Conservation (phyloP, 2,888 invertebrate species). For the Leptothorax acervorum region DNA sequence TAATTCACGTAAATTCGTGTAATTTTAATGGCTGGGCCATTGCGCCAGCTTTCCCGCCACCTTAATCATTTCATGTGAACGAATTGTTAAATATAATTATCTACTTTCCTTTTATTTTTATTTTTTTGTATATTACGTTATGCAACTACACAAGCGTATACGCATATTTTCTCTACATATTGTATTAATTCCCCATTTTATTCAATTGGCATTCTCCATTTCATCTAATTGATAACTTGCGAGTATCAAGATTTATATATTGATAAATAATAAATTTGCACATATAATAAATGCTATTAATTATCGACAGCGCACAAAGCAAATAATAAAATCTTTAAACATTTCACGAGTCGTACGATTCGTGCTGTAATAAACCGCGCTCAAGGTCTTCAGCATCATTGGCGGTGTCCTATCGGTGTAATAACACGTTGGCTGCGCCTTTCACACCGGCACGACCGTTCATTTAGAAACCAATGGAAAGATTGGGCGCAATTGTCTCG, state of each 20-base stretch:
- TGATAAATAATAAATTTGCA: neutral
- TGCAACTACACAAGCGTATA: neutral
- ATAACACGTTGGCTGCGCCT: slow-evolving; percentile 56
- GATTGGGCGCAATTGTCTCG: slow-evolving; percentile 82
- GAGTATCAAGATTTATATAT: neutral
- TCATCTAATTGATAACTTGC: neutral
- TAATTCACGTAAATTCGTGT: slow-evolving; percentile 46
- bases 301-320: neutral
- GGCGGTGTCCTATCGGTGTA: slow-evolving; percentile 43
- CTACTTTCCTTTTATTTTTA: neutral
- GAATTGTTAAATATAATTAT: slow-evolving; percentile 38
- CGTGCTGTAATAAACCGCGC: slow-evolving; percentile 60
- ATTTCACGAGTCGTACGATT: neutral
- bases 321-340: neutral
- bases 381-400: slow-evolving; percentile 63
- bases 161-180: neutral
- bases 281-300: neutral
- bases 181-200: neutral
- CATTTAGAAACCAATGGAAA: slow-evolving; percentile 80
- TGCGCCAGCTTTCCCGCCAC: slow-evolving; percentile 33
- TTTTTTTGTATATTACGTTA: neutral
- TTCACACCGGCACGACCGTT: slow-evolving; percentile 70
- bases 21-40: slow-evolving; percentile 30
- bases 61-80: slow-evolving; percentile 21
- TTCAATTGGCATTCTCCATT: neutral